These are phyloP conservation scores for Himantopus leucocephalus DNA, from an alignment of 2,113 vertebrate genomes.

Conservation along the genomic window DNA sequence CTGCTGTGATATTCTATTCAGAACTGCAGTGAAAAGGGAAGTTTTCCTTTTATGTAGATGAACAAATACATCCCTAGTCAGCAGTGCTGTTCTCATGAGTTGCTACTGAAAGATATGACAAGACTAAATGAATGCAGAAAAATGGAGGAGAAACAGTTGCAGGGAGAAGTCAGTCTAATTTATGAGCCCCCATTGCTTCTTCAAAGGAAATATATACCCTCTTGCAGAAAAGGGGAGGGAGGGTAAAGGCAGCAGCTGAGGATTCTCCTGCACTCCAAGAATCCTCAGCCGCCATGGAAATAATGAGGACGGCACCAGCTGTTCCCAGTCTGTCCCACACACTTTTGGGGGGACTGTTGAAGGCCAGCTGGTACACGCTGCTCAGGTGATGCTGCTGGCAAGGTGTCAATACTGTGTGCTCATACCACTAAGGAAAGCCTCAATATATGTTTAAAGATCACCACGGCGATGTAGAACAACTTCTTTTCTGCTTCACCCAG, in stretches of 20 bases:
- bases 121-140: conserved; percentile 28
- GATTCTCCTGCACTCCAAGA: conserved; percentile 8
- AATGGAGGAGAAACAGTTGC: conserved; percentile 23
- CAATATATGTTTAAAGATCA: not conserved
- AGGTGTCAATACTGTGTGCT: not conserved
- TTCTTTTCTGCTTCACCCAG: not conserved
- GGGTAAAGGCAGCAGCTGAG: conserved; percentile 50
- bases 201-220: conserved; percentile 53
- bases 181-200: conserved; percentile 28
- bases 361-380: not conserved
- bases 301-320: conserved; percentile 38
- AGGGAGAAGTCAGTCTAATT: conserved; percentile 25
- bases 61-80: not conserved
- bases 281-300: conserved; percentile 60
- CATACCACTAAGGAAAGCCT: not conserved
- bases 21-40: not conserved
- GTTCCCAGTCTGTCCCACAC: conserved; percentile 17
- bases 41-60: not conserved
- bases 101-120: conserved; percentile 11
- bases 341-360: not conserved
- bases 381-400: conserved; percentile 4
- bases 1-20: not conserved
- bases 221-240: not conserved
- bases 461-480: not conserved
- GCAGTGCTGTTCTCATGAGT: not conserved